Evolutionary conservation across 2,888 invertebrate genomes (phyloP).

Genomic region (Hirtodrosophila confusa): DNA sequence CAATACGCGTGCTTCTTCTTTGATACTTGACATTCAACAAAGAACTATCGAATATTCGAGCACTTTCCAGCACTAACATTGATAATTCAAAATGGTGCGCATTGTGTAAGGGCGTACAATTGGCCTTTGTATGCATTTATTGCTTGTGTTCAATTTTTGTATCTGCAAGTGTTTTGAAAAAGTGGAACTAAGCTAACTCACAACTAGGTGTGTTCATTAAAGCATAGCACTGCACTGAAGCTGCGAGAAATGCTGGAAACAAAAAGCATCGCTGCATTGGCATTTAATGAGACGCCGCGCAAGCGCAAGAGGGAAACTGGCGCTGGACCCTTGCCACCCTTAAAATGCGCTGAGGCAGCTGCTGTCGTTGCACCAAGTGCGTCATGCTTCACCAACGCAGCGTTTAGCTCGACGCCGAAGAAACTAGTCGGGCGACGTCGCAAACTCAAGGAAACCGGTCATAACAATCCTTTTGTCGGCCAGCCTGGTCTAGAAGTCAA

Average conservation of each 20-base stretch:
- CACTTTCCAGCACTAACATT: constrained; percentile 29
- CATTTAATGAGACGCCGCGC: constrained; percentile 73
- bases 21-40: constrained; percentile 15
- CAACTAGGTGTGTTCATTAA: neutral
- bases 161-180: neutral
- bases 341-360: constrained; percentile 27
- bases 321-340: constrained; percentile 46
- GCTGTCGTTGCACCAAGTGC: constrained; percentile 37
- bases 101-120: constrained; percentile 28
- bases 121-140: constrained; percentile 34
- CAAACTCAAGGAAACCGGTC: constrained; percentile 41
- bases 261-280: constrained; percentile 65
- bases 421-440: constrained; percentile 74
- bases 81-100: constrained; percentile 52
- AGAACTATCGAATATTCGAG: neutral
- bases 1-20: constrained; percentile 1
- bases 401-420: constrained; percentile 83
- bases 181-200: neutral
- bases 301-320: constrained; percentile 82
- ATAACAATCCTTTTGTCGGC: constrained; percentile 48
- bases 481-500: constrained; percentile 81
- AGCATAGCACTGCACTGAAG: neutral
- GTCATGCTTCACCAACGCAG: constrained; percentile 81
- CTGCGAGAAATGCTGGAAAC: constrained; percentile 62
- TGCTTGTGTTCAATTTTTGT: neutral